These are phyloP conservation scores for Tangara arthus DNA, from an alignment of 2,797 vertebrate species.

Conservation along the genomic window DNA sequence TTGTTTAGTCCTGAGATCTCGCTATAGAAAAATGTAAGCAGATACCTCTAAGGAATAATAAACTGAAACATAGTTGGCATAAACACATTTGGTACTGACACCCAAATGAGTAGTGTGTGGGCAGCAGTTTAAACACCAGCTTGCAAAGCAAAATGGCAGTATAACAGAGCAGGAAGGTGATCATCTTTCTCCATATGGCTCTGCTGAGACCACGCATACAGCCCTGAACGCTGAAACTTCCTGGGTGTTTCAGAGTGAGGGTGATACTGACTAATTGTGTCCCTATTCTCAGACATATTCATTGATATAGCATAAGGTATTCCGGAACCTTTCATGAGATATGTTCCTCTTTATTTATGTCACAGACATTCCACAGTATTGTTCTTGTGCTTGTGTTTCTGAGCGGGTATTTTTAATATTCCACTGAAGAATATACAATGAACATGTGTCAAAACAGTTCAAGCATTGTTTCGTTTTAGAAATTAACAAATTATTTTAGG, in stretches of 20 bases:
- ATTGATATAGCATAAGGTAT: background rate
- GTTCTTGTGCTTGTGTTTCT: background rate
- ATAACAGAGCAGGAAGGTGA: constrained; percentile 54
- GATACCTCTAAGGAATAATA: constrained; percentile 21
- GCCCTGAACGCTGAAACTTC: background rate
- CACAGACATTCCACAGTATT: background rate
- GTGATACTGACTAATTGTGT: background rate
- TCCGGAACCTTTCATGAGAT: background rate
- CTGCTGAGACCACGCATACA: background rate
- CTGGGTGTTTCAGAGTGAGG: background rate
- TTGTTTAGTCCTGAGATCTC: background rate
- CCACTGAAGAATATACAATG: background rate
- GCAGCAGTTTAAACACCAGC: constrained; percentile 61
- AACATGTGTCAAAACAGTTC: background rate
- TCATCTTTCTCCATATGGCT: constrained; percentile 53
- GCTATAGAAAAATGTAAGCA: background rate
- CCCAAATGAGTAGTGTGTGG: constrained; percentile 39
- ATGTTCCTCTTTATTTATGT: background rate
- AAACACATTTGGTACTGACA: constrained; percentile 48
- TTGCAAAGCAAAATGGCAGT: constrained; percentile 53
- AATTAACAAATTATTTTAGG: background rate
- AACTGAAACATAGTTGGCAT: constrained; percentile 41
- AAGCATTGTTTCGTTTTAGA: background rate
- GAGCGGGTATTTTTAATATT: background rate
- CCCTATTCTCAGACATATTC: background rate